Evolutionary conservation across 37 sponge, comb jelly and placozoan species (phyloP), one percentile per base, ranked within the genome.

Genomic region (Chondrilla cf. caribensis): DNA sequence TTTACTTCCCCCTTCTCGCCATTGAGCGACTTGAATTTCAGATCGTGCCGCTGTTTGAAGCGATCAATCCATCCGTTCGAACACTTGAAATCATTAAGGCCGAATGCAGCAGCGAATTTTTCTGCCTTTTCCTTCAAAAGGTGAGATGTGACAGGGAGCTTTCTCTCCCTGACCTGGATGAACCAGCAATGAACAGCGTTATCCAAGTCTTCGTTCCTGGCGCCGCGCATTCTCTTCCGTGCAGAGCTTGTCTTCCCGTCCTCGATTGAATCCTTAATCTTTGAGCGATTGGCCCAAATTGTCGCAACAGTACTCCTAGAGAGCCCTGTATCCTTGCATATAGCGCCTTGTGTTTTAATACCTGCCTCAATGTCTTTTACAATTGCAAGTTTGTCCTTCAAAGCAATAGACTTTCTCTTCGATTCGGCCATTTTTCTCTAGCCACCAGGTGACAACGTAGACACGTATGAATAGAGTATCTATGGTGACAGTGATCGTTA

Each of bases 321-420:
- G 9, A 70, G 39, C 21, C 28, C 21, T 70, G 19, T 70, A 22
- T 70, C 71, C 39, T 37, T 38, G 39, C 38, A 70, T 32, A 70
- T 18, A 8, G 37, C 37, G 5, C 9, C 71, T 29, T 70, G 71
- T 70, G 71, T 37, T 37, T 70, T 37, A 7, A 28, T 70, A 6
- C 71, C 71, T 70, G 38, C 28, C 39, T 70, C 71, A 38, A 70
- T 32, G 18, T 70, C 71, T 32, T 38, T 70, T 7, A 70, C 71
- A 70, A 70, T 70, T 15, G 39, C 37, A 28, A 70, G 71, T 37
- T 70, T 70, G 71, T 70, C 79, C 55, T 78, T 51, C 55, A 78
- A 78, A 57, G 79, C 37, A 35, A 40, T 78, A 14, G 79, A 57
- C 79, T 78, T 78, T n/a, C 57, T 78, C 57, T 31, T 42, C 79